Evolutionary conservation across 2,797 vertebrate species (phyloP).

Genomic region (Pseudopleuronectes americanus): DNA sequence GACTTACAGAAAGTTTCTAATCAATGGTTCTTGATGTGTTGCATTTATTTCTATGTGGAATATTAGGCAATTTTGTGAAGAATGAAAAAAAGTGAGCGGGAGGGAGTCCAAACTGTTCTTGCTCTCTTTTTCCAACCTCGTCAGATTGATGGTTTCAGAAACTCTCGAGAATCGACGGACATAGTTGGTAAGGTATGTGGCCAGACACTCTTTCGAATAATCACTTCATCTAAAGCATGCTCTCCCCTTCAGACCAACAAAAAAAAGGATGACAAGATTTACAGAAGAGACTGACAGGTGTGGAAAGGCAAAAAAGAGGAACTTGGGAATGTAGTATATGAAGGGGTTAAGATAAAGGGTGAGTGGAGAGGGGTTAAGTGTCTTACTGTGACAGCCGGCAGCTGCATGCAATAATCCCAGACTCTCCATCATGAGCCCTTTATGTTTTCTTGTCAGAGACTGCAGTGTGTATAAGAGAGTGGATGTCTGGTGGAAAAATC

Average conservation of each 20-base stretch:
- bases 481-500: conserved; percentile 60
- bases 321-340: conserved; percentile 36
- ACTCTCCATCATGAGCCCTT: conserved; percentile 45
- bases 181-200: neutral
- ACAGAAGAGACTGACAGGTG: conserved; percentile 51
- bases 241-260: conserved; percentile 23
- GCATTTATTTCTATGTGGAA: too few species aligned
- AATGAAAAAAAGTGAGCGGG: neutral
- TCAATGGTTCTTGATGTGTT: too few species aligned
- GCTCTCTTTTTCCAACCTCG: neutral
- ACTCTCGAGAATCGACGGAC: neutral
- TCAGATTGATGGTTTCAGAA: neutral
- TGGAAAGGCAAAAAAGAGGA: conserved; percentile 33
- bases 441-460: conserved; percentile 61
- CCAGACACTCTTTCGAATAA: conserved; percentile 2
- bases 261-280: conserved; percentile 26
- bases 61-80: neutral
- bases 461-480: conserved; percentile 40
- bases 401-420: conserved; percentile 73
- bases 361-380: conserved; percentile 52
- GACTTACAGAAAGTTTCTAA: too few species aligned
- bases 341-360: conserved; percentile 59
- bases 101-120: neutral
- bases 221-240: conserved; percentile 4
- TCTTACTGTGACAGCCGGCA: conserved; percentile 71